Base-by-base conservation (phyloP, 2,113 vertebrate species). In the Silurus asotus region DNA sequence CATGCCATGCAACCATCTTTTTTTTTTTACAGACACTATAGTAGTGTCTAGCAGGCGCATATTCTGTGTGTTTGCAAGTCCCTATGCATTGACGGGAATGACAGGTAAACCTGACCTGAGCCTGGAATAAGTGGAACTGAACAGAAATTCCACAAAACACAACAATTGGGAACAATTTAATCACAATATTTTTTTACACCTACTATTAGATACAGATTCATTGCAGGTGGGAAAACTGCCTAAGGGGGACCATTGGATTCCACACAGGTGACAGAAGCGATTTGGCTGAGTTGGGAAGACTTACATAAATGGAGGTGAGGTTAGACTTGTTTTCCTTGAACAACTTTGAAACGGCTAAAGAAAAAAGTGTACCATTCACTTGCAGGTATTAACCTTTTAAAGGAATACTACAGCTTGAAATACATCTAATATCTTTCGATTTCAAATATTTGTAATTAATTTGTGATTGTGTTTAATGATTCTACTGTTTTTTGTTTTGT, bases 181-280 rank as follows among this genome's bases (percentile, higher is more conserved):
- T 51, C 8, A 25, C 19, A 15, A 81, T 10, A 19, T 55, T 86
- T 67, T 67, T 80, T 49, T 37, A 23, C 55, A 70, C 23, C 77
- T 45, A 37, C 37, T n/a, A 37, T 37, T 37, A 62, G 56, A 74
- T 70, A 48, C 64, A 79, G 53, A 20, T 67, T 25, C 45, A 81
- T 5, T 81, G 64, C 49, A 48, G 82, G 48, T 75, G 77, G 51
- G 53, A 75, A 82, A 82, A 76, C 1, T 15, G 84, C 48, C 56
- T 82, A 15, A 82, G 84, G 61, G 72, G n/a, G 61, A 82, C 67
- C 14, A 28, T 20, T 88, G 23, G 65, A 88, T 82, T 58, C 78
- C 69, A 59, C 1, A 85, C 56, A 75, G 69, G 49, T 84, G 83
- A 84, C 28, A 61, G 55, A 75, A 81, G 20, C 55, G 56, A 58